These are phyloP conservation scores for Sphinx pinastri DNA, from an alignment of 2,888 invertebrate genomes.

Conservation along the genomic window DNA sequence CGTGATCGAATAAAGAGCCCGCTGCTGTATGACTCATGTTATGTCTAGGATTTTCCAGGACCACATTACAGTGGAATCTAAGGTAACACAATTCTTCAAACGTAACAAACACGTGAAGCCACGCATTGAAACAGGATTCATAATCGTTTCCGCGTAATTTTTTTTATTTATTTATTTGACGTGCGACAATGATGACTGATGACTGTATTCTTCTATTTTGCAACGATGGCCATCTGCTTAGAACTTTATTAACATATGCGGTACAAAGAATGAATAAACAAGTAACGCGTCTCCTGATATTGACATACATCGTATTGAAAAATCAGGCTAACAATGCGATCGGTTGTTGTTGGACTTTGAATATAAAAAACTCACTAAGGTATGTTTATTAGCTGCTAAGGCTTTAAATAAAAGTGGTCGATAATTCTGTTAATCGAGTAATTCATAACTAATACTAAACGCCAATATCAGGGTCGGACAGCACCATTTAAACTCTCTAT, in stretches of 20 bases:
- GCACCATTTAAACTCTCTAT: too few relatives aligned
- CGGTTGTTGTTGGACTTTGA: not conserved
- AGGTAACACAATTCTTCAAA: not conserved
- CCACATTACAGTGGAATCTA: not conserved
- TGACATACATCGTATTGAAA: conserved; percentile 21
- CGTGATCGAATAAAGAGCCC: not conserved
- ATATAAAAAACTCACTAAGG: not conserved
- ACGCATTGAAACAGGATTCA: not conserved
- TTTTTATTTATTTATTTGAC: not conserved
- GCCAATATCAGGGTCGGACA: too few relatives aligned
- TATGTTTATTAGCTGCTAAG: too few relatives aligned
- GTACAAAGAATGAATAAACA: conserved; percentile 20
- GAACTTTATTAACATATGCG: conserved; percentile 29
- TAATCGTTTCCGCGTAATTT: not conserved
- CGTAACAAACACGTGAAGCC: conserved; percentile 10
- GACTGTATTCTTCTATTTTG: conserved; percentile 1
- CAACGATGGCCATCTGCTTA: conserved; percentile 4
- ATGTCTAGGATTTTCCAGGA: conserved; percentile 10
- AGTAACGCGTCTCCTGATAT: not conserved
- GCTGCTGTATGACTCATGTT: not conserved
- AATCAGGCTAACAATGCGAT: conserved; percentile 10
- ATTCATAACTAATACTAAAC: too few relatives aligned
- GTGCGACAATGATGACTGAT: conserved; percentile 10
- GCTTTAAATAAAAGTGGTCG: too few relatives aligned
- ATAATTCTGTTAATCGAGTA: too few relatives aligned